Base-by-base conservation (phyloP, 2,888 invertebrate species). In the Hyppa rectilinea region DNA sequence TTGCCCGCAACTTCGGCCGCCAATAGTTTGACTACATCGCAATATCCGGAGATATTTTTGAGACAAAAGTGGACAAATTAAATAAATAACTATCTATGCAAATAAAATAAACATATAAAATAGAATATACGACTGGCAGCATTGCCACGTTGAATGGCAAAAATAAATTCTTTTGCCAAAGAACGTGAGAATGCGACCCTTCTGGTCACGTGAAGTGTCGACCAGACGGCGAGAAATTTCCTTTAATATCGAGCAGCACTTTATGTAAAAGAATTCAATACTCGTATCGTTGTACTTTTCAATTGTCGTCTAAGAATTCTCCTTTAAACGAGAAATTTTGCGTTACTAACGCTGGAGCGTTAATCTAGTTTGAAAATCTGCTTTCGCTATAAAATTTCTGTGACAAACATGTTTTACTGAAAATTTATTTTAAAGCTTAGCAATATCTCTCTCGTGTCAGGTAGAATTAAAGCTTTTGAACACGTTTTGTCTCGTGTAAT, bases 371-470 rank as follows among this genome's bases (percentile, higher is more conserved):
- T n/a, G 40, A 23, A 38, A 49, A 36, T 6, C 58, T 5, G 12
- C 17, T 9, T 6, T 5, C 5, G 2, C 17, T 36, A 29, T 52
- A 4, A 3, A 36, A 36, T 52, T 43, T 36, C 20, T 10, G 2
- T 36, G 26, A 20, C n/a, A 52, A 52, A 53, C n/a, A 40, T 43
- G n/a, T 65, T 64, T 40, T 20, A 29, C 38, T 49, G 14, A 31
- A 14, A 49, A 38, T n/a, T 38, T n/a, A n/a, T n/a, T 56, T 31
- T 38, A 17, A 12, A 47, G 45, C n/a, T n/a, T 1, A n/a, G 0
- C 4, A 38, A 34, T 12, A 56, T 31, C 3, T 56, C 56, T 36
- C 47, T 20, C n/a, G 26, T 26, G 23, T 4, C 5, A 31, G 45
- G 45, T n/a, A 43, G 20, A 43, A 7, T 47, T 23, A 47, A 47